phyloP scores from a whole-genome alignment of 2,797 vertebrate genomes.

The Hapalemur alaotrensis region DNA sequence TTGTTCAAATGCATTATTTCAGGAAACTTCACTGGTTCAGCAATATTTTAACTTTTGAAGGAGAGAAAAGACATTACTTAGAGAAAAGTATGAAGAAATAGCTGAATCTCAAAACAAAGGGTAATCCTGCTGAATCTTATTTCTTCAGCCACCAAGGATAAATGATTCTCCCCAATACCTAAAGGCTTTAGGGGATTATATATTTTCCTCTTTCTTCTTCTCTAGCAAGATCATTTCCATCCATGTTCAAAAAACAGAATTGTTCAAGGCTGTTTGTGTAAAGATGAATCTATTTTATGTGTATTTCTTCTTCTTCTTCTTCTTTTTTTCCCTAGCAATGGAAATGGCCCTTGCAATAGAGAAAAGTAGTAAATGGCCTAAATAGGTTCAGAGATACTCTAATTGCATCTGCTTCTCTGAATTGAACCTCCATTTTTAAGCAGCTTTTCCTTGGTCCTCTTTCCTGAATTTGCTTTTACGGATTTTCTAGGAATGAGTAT shows the following conservation, averaged over 20 bases:
- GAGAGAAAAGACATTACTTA: not conserved
- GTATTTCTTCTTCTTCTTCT: not conserved
- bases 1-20: not conserved
- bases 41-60: not conserved
- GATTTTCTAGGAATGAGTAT: not conserved
- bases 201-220: not conserved
- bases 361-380: not conserved
- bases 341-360: not conserved
- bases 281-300: conserved; percentile 10
- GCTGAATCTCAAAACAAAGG: not conserved
- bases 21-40: not conserved
- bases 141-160: conserved; percentile 37
- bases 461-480: not conserved
- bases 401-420: not conserved
- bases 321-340: not conserved
- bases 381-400: not conserved
- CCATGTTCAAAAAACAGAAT: not conserved
- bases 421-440: not conserved
- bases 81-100: not conserved
- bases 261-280: not conserved
- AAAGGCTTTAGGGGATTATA: not conserved
- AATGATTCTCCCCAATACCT: not conserved
- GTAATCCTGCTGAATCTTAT: not conserved
- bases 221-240: not conserved
- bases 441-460: not conserved